Conservation (phyloP, 1,140 invertebrate genomes). For the Zaprionus africanus region DNA sequence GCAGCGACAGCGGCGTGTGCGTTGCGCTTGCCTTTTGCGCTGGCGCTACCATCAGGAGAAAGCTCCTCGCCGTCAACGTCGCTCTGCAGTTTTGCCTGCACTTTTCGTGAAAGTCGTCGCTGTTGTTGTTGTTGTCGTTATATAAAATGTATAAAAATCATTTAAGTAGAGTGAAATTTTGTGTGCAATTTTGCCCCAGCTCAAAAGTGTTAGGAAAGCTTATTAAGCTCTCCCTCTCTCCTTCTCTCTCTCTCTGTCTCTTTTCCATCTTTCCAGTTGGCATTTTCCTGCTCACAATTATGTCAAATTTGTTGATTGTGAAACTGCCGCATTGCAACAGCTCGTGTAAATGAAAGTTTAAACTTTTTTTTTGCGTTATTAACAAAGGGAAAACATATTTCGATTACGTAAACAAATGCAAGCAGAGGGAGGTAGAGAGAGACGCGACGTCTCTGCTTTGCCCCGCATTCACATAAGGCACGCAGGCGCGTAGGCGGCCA, state of each 20-base stretch:
- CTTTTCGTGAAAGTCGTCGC: slow-evolving; percentile 77
- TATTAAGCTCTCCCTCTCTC: neutral
- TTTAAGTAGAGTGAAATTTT: slow-evolving; percentile 81
- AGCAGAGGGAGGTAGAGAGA: slow-evolving; percentile 9
- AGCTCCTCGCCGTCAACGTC: slow-evolving; percentile 52
- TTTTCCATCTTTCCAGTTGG: too few relatives aligned
- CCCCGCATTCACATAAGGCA: slow-evolving; percentile 50
- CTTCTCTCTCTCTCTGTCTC: neutral
- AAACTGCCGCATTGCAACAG: slow-evolving; percentile 60
- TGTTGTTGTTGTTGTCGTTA: slow-evolving; percentile 61
- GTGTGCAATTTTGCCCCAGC: slow-evolving; percentile 43
- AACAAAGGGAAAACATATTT: slow-evolving; percentile 70
- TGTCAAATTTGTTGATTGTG: slow-evolving; percentile 1
- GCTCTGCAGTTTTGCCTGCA: slow-evolving; percentile 74
- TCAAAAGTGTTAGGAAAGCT: slow-evolving; percentile 25
- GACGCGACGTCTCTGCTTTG: slow-evolving; percentile 32
- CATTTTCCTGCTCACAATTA: neutral
- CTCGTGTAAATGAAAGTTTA: slow-evolving; percentile 71
- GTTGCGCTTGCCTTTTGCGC: slow-evolving; percentile 52
- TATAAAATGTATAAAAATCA: slow-evolving; percentile 77
- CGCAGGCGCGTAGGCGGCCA: slow-evolving; percentile 40
- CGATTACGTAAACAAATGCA: slow-evolving; percentile 60
- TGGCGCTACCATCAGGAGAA: slow-evolving; percentile 67
- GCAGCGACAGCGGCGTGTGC: slow-evolving; percentile 35
- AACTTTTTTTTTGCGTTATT: slow-evolving; percentile 49